Evolutionary conservation across 2,797 vertebrate species (phyloP).

Genomic region (Pangasius macronema): DNA sequence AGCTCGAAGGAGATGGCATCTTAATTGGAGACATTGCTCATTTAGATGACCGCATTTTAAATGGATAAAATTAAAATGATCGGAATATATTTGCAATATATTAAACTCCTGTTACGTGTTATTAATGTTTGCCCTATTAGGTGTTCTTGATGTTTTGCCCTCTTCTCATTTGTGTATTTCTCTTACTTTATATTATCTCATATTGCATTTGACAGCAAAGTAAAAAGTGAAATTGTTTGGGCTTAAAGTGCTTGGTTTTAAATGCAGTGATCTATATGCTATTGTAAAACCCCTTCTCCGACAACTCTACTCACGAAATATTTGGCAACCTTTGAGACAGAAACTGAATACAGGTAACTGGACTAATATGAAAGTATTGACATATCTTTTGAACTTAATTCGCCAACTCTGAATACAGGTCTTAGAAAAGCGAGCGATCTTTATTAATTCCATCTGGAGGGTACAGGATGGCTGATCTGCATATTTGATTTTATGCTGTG

Average conservation of each 20-base stretch:
- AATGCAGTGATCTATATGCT: not conserved
- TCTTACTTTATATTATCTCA: not conserved
- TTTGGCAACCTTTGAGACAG: not conserved
- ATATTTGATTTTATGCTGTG: constrained; percentile 43
- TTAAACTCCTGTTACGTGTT: not conserved
- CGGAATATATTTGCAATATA: constrained; percentile 2
- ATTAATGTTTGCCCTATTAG: not conserved
- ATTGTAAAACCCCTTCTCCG: not conserved
- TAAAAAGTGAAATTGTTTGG: not conserved
- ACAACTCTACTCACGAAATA: not conserved
- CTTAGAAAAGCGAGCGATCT: not conserved
- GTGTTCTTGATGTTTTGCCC: not conserved
- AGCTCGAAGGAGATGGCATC: not conserved
- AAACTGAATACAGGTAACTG: not conserved
- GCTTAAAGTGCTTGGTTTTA: not conserved
- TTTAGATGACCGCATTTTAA: not conserved
- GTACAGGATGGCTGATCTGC: constrained; percentile 39
- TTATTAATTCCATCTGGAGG: constrained; percentile 11
- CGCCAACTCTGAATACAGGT: not conserved
- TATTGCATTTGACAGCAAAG: not conserved
- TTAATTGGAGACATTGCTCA: not conserved
- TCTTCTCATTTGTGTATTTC: not conserved
- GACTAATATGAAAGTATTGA: not conserved
- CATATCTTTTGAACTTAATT: not conserved
- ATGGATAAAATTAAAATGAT: not conserved